Conservation (phyloP, 2,797 vertebrate genomes). For the Varecia variegata region DNA sequence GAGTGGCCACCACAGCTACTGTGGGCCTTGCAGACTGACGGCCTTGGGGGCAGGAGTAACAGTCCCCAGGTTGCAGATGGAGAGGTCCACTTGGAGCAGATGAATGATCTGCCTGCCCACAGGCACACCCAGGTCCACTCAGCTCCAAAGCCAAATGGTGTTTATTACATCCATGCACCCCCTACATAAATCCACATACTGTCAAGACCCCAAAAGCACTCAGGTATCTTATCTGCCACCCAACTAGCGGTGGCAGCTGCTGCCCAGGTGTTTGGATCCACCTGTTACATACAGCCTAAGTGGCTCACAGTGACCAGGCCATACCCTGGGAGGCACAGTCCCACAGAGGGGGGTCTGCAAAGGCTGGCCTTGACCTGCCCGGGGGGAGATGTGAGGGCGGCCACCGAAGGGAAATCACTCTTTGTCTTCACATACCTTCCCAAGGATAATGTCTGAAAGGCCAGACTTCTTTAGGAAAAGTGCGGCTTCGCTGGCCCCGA, state of each 20-base stretch:
- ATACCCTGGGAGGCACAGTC: background rate
- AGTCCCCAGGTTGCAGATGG: background rate
- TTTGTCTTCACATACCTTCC: constrained; percentile 89
- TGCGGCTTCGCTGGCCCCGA: constrained; percentile 96
- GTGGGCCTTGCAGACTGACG: background rate
- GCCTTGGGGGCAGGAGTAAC: background rate
- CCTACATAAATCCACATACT: background rate
- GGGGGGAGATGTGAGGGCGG: background rate
- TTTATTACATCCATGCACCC: background rate
- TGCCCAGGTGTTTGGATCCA: background rate
- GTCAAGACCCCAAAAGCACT: background rate
- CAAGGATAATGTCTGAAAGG: constrained; percentile 92
- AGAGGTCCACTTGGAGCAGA: background rate
- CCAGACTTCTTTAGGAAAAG: constrained; percentile 97
- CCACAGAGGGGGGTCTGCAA: background rate
- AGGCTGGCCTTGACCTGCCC: background rate
- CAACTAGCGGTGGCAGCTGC: background rate
- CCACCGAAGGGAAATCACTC: background rate
- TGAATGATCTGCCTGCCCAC: background rate
- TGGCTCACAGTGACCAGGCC: background rate
- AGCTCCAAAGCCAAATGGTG: background rate
- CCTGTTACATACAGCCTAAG: background rate
- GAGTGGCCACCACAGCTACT: too few species aligned
- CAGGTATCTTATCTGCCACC: background rate
- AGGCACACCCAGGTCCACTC: background rate